phyloP scores from a whole-genome alignment of 2,113 vertebrate species.

The Actenoides hombroni region DNA sequence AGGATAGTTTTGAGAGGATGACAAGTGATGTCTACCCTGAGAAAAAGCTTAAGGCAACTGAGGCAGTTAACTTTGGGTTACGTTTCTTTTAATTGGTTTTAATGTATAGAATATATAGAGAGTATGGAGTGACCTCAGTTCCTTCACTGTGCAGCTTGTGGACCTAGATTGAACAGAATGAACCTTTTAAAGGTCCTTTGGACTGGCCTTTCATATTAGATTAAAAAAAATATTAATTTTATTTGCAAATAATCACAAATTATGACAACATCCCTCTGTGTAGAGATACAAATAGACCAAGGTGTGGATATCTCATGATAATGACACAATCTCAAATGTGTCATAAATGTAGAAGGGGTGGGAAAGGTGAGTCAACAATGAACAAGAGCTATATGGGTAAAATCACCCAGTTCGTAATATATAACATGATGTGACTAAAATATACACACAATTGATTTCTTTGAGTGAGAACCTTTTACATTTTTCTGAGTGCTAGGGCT shows the following conservation, averaged over 20 bases:
- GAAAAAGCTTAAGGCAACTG: not conserved
- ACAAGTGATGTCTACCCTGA: not conserved
- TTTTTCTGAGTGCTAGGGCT: not conserved
- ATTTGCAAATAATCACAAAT: not conserved
- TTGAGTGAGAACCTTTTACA: not conserved
- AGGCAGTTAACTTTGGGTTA: not conserved
- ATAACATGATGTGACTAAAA: not conserved
- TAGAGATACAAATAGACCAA: not conserved
- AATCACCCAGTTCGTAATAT: not conserved
- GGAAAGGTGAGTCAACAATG: not conserved
- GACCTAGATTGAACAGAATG: not conserved
- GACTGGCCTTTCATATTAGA: not conserved
- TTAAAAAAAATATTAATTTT: not conserved
- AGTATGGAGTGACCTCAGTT: not conserved
- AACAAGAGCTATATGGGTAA: not conserved
- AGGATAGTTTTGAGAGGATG: not conserved
- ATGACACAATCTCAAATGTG: not conserved
- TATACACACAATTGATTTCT: not conserved
- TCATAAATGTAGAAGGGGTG: not conserved
- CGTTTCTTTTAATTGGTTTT: not conserved
- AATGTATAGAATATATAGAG: not conserved
- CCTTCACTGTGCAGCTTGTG: not conserved
- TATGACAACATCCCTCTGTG: not conserved
- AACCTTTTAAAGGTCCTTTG: not conserved
- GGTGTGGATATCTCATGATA: not conserved